Evolutionary conservation across 1,140 invertebrate species (phyloP), one percentile per base, ranked within the genome.

Genomic region (Asbolus verrucosus): DNA sequence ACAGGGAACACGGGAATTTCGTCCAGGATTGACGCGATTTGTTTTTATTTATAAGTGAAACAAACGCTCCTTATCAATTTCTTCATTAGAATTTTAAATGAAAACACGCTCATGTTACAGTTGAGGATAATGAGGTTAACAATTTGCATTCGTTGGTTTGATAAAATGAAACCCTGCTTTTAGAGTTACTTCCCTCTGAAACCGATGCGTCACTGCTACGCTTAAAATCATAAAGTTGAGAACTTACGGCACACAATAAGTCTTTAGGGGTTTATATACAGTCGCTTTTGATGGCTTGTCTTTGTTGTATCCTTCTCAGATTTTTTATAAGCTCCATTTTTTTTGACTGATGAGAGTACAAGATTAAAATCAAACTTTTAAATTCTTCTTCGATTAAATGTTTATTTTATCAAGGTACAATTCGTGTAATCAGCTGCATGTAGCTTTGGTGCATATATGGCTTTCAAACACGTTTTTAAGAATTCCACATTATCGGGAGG

Each of bases 191-290:
- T 27, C 8, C 24, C 24, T 27, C 24, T 38, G 33, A 38, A 38
- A 38, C 11, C 6, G 33, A 38, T 38, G 33, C 33, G 33, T 38
- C 33, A 38, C 33, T n/a, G n/a, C 24, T 8, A 27, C 24, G 24
- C 24, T 27, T 8, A 27, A 27, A 27, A 27, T 27, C 24, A 27
- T 27, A 27, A 27, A 27, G 24, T 27, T 27, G 33, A 38, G 33
- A 38, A 38, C 33, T 38, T 38, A 38, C n/a, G 11, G 8, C 24
- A 38, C 33, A 38, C 33, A 38, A 38, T 38, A 38, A 38, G 33
- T 38, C 33, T 38, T 38, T 13, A 38, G 33, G 33, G 33, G 33
- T 38, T 27, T 27, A 27, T 27, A 8, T 27, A 27, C 24, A 27
- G 24, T 27, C 33, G 33, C 33, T 38, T 38, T 38, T 38, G 33